These are phyloP conservation scores for Arion vulgaris DNA, from an alignment of 1,140 invertebrate species.

Conservation along the genomic window DNA sequence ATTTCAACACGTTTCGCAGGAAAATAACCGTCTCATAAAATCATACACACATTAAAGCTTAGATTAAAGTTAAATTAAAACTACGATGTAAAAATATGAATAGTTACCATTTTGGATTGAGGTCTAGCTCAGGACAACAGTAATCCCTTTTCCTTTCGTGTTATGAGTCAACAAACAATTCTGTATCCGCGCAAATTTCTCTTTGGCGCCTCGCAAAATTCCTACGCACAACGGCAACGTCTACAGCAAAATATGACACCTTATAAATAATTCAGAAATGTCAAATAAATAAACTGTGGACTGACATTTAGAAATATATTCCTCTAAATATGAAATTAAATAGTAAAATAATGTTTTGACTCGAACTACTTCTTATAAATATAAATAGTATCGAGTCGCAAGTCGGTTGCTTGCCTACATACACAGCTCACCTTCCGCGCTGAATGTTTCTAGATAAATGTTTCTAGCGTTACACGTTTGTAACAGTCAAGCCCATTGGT, in stretches of 20 bases:
- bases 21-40: too few relatives aligned
- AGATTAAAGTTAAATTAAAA: too few relatives aligned
- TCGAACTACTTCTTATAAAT: constrained; percentile 32
- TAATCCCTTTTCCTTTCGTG: too few relatives aligned
- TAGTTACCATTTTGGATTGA: too few relatives aligned
- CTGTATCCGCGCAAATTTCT: constrained; percentile 36
- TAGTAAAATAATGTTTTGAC: background rate
- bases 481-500: constrained; percentile 39
- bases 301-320: background rate
- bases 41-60: too few relatives aligned
- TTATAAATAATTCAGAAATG: background rate
- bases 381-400: constrained; percentile 19
- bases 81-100: too few relatives aligned
- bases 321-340: background rate
- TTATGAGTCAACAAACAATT: constrained; percentile 35
- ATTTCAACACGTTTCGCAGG: too few relatives aligned
- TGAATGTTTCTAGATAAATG: constrained; percentile 35
- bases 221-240: constrained; percentile 3
- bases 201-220: constrained; percentile 31
- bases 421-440: constrained; percentile 39
- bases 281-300: background rate
- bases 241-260: background rate
- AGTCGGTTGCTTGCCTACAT: constrained; percentile 38
- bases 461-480: constrained; percentile 36
- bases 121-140: too few relatives aligned